Evolutionary conservation across 1,140 invertebrate genomes (phyloP), one percentile per base, ranked within the genome.

Genomic region (Pissodes strobi): DNA sequence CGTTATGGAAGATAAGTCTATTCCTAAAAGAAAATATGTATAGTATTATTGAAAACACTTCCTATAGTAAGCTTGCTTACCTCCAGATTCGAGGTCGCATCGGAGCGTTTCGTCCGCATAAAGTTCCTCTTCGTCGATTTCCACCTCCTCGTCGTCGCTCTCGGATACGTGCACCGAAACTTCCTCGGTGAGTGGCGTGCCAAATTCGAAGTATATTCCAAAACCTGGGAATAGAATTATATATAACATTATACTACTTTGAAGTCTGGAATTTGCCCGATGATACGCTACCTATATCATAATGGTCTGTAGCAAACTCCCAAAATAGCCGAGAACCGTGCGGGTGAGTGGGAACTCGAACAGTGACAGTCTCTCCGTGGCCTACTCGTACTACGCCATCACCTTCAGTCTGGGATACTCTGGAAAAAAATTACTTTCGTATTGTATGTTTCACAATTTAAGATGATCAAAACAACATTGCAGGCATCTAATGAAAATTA

Each of bases 291-390:
- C 83, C 83, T 72, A 99, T 95, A 76, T 99, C 98, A 79, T 98
- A 99, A 72, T 88, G 88, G 78, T 99, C 98, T 0, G 97, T 99
- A 6, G 96, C 95, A 80, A 99, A 99, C 82, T 99, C 98, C 97
- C 97, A 99, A 79, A 96, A 98, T n/a, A 99, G 81, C 74, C 92
- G 93, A 0, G 90, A 88, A 0, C 97, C 97, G 74, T 95, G 91
- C 67, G 91, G 86, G 78, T 99, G 95, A 0, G 98, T 99, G 12
- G 98, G 98, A 19, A 99, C 98, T 56, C 97, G 83, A 0, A 99
- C 93, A 27, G 97, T 99, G 4, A 99, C 92, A 4, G 93, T 97
- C 82, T 99, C 97, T 8, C 97, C 97, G 78, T 98, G 97, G 0
- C 93, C 94, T 45, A 99, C 92, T 75, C 92, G 92, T 61, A 98